phyloP scores from a whole-genome alignment of 2,888 invertebrate species.

The Globia sparganii region DNA sequence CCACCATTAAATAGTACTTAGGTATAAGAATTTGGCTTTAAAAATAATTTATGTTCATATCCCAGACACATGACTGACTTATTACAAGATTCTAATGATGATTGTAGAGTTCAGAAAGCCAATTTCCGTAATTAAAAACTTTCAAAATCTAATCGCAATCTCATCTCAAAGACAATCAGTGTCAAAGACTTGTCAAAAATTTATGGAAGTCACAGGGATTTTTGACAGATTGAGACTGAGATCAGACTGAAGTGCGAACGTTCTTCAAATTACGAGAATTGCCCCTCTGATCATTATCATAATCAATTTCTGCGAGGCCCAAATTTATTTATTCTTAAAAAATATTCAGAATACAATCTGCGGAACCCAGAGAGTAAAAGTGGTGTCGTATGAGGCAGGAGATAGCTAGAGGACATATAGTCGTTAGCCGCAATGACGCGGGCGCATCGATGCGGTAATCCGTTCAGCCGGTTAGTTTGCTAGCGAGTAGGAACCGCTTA shows the following conservation, averaged over 20 bases:
- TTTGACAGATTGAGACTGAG: too few species aligned
- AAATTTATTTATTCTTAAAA: neutral
- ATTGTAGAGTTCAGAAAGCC: neutral
- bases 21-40: neutral
- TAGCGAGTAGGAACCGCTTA: constrained; percentile 2
- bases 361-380: constrained; percentile 1
- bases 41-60: neutral
- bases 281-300: neutral
- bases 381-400: constrained; percentile 26
- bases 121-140: too few species aligned
- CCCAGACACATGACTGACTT: neutral
- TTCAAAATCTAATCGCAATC: too few species aligned
- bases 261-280: too few species aligned
- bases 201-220: too few species aligned
- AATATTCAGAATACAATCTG: neutral
- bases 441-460: constrained; percentile 67
- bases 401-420: constrained; percentile 56
- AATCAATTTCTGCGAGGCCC: too few species aligned
- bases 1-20: neutral
- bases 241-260: too few species aligned
- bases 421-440: constrained; percentile 73
- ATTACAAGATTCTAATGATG: neutral
- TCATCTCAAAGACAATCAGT: too few species aligned
- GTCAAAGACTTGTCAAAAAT: too few species aligned
- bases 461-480: constrained; percentile 65